phyloP scores from a whole-genome alignment of 2,888 invertebrate genomes.

The Clanis bilineata region DNA sequence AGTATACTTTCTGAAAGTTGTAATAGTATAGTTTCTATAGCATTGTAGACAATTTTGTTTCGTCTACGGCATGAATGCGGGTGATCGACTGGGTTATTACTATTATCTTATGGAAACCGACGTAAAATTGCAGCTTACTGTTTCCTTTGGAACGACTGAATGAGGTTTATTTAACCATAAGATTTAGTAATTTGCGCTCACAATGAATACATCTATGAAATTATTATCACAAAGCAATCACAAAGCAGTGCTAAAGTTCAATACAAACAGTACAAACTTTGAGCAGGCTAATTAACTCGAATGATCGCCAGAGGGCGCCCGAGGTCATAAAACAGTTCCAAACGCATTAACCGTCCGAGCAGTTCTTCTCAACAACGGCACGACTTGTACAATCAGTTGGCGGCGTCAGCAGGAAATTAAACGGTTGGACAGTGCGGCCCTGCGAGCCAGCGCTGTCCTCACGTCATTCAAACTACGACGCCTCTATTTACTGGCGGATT shows the following conservation, averaged over 20 bases:
- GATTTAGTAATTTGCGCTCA: too few species aligned
- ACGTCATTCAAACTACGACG: conserved; percentile 56
- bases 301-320: conserved; percentile 12
- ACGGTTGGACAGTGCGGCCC: conserved; percentile 53
- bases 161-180: too few species aligned
- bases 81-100: too few species aligned
- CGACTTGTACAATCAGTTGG: conserved; percentile 51
- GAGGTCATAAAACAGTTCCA: conserved; percentile 21
- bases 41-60: too few species aligned
- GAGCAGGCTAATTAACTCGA: conserved; percentile 11
- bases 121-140: too few species aligned
- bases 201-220: too few species aligned
- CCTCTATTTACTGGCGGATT: conserved; percentile 51
- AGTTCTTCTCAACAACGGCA: conserved; percentile 39
- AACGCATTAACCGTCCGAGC: conserved; percentile 34
- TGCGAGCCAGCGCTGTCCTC: conserved; percentile 45
- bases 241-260: background rate
- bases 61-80: too few species aligned
- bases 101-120: too few species aligned
- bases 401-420: conserved; percentile 77
- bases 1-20: too few species aligned
- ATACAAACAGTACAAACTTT: conserved; percentile 5
- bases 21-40: too few species aligned
- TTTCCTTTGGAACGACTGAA: too few species aligned
- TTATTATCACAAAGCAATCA: conserved; percentile 29